Conservation (phyloP, 2,797 vertebrate species). For the Menidia menidia region DNA sequence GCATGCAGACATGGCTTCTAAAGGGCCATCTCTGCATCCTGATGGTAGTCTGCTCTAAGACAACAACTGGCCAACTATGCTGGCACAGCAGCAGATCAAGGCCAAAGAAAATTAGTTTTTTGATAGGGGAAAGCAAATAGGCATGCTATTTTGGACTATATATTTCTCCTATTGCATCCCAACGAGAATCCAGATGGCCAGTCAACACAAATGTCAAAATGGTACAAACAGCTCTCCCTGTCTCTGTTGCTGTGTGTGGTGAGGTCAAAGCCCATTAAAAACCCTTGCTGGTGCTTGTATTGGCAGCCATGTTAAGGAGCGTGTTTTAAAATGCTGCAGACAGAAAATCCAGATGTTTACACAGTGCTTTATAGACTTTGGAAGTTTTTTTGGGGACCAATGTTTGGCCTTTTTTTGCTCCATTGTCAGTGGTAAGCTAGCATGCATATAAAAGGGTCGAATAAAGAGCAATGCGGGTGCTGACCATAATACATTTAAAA, state of each 20-base stretch:
- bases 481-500: too few species aligned
- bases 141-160: constrained; percentile 7
- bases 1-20: constrained; percentile 4
- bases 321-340: constrained; percentile 18
- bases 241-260: constrained; percentile 17
- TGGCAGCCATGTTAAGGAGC: constrained; percentile 10
- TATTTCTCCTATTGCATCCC: constrained; percentile 6
- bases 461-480: background rate
- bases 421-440: background rate
- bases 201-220: constrained; percentile 18
- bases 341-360: constrained; percentile 25
- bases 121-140: background rate
- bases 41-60: constrained; percentile 27
- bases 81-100: background rate
- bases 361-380: background rate
- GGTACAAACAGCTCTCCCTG: constrained; percentile 11
- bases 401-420: background rate
- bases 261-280: constrained; percentile 26
- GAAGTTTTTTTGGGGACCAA: background rate
- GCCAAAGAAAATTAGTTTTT: background rate
- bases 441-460: background rate
- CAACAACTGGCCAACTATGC: constrained; percentile 20
- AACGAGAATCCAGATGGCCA: constrained; percentile 33
- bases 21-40: constrained; percentile 36
- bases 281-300: constrained; percentile 33